These are phyloP conservation scores for Metalampra italica DNA, from an alignment of 2,888 invertebrate species.

Conservation along the genomic window DNA sequence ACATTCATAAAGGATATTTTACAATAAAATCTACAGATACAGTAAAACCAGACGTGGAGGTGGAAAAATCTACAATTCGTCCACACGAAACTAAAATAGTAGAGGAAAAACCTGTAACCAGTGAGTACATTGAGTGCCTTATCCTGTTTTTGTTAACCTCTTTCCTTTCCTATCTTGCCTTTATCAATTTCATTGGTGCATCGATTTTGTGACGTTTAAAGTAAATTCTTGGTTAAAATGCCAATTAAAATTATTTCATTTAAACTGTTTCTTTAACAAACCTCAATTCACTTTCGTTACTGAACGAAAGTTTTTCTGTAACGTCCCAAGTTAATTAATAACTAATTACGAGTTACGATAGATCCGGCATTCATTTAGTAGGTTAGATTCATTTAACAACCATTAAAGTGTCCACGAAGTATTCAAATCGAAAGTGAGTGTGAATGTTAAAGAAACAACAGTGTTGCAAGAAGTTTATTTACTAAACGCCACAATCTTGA, in stretches of 20 bases:
- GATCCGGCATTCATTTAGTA: no score
- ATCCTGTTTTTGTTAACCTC: slow-evolving; percentile 41
- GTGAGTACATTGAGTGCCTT: slow-evolving; percentile 63
- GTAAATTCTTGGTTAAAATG: background rate
- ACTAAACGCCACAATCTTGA: slow-evolving; percentile 29
- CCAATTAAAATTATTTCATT: no score
- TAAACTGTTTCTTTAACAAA: slow-evolving; percentile 8
- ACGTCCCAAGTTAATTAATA: no score
- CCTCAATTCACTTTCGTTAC: slow-evolving; percentile 9
- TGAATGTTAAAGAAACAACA: background rate
- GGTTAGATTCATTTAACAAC: background rate
- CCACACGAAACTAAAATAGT: slow-evolving; percentile 59
- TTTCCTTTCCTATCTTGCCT: slow-evolving; percentile 33
- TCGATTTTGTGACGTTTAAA: slow-evolving; percentile 50
- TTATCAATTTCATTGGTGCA: slow-evolving; percentile 31
- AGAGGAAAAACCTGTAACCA: slow-evolving; percentile 63
- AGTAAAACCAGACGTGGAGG: slow-evolving; percentile 66
- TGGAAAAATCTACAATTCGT: slow-evolving; percentile 62
- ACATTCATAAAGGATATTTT: slow-evolving; percentile 55
- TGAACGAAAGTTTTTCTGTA: no score
- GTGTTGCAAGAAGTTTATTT: slow-evolving; percentile 6
- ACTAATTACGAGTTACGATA: no score
- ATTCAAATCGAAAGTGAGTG: background rate
- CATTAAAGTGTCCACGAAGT: no score
- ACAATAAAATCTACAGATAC: slow-evolving; percentile 71